These are phyloP conservation scores for Lamellibrachia luymesi DNA, from an alignment of 1,140 invertebrate genomes.

Conservation along the genomic window DNA sequence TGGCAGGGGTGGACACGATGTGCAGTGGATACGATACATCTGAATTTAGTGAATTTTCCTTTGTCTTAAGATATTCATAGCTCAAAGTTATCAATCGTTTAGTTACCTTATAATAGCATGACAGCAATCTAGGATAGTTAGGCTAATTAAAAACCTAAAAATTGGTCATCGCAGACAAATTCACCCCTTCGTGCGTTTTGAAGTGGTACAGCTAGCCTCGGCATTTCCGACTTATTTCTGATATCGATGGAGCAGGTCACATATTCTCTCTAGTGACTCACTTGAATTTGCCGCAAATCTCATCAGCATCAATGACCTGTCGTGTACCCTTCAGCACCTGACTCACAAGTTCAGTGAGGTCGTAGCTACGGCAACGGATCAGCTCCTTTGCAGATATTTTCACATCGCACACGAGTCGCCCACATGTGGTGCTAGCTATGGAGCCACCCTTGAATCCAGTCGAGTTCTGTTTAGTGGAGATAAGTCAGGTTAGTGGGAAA, in stretches of 20 bases:
- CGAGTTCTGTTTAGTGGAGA: neutral
- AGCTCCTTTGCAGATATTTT: constrained; percentile 92
- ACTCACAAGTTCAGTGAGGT: constrained; percentile 78
- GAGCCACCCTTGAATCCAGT: neutral
- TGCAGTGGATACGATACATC: too few relatives aligned
- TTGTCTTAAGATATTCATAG: too few relatives aligned
- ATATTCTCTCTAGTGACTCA: constrained; percentile 24
- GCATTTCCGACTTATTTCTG: too few relatives aligned
- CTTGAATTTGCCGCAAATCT: constrained; percentile 49
- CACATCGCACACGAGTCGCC: constrained; percentile 89
- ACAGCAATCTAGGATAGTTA: too few relatives aligned
- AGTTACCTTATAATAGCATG: too few relatives aligned
- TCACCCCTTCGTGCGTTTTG: too few relatives aligned
- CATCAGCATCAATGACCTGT: constrained; percentile 45
- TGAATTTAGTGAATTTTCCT: too few relatives aligned
- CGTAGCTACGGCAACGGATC: constrained; percentile 85
- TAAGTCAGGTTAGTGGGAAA: neutral
- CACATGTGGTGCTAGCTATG: constrained; percentile 61
- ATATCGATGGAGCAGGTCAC: too few relatives aligned
- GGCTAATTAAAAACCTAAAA: too few relatives aligned
- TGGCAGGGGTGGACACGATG: too few relatives aligned
- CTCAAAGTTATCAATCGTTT: neutral
- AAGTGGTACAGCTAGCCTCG: too few relatives aligned
- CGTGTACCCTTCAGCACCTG: constrained; percentile 60
- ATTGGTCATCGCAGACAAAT: too few relatives aligned